Evolutionary conservation across 2,888 invertebrate genomes (phyloP).

Genomic region (Pantelozetes paolii): DNA sequence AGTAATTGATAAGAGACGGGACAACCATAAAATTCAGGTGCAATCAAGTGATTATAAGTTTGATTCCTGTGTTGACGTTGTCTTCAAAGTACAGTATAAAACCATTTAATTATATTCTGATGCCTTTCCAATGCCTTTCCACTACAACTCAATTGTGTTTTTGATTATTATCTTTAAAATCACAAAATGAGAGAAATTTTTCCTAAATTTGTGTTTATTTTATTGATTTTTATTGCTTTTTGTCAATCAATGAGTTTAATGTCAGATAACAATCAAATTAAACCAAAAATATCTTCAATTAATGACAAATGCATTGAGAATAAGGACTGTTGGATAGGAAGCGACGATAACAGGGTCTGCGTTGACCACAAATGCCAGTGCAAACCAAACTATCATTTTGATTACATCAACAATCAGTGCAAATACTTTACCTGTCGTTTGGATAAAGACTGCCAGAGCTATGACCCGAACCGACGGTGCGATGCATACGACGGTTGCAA

Average conservation of each 20-base stretch:
- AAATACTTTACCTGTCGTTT: constrained; percentile 27
- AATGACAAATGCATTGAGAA: constrained; percentile 15
- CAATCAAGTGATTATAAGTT: not conserved
- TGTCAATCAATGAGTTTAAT: not conserved
- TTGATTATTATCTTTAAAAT: no score
- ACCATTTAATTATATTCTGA: no score
- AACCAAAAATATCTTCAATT: not conserved
- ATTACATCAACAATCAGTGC: constrained; percentile 26
- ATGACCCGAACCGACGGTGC: constrained; percentile 6
- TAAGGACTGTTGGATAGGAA: constrained; percentile 28
- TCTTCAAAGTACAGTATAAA: no score
- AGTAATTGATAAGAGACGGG: not conserved
- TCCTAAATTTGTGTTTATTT: not conserved
- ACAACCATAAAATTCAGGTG: constrained; percentile 6
- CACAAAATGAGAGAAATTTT: not conserved
- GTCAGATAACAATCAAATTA: not conserved
- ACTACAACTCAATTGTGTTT: no score
- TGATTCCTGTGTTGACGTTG: no score
- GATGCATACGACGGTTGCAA: constrained; percentile 15
- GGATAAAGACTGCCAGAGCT: constrained; percentile 34
- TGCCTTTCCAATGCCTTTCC: not conserved
- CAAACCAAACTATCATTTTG: constrained; percentile 19
- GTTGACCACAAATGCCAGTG: constrained; percentile 33
- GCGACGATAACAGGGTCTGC: constrained; percentile 17
- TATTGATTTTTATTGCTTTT: not conserved